A percentile compares a stretch with the other conserved stretches of the same genome.
phyloP scores from a whole-genome alignment of 2,113 vertebrate genomes.

The Dryoscopus gambensis region DNA sequence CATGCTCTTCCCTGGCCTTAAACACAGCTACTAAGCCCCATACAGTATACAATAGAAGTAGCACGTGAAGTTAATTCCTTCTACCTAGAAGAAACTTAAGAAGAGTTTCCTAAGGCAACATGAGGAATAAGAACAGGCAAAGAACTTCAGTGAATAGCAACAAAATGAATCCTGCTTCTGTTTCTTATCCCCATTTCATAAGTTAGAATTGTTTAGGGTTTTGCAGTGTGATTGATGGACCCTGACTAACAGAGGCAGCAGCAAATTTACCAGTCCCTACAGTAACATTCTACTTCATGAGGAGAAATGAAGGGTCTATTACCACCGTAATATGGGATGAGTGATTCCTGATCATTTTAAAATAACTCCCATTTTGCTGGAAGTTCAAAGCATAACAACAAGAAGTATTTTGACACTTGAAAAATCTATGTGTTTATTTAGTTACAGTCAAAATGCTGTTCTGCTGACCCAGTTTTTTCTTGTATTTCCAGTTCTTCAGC shows the following conservation, averaged over 20 bases:
- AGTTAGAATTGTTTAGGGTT: neutral
- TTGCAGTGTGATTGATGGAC: constrained; percentile 6
- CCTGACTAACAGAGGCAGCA: neutral
- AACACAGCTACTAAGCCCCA: neutral
- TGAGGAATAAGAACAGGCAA: neutral
- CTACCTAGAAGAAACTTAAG: neutral
- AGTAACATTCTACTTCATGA: neutral
- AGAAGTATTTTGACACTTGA: neutral
- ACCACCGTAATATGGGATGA: neutral
- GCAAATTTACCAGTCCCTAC: neutral
- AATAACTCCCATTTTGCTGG: neutral
- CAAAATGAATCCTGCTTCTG: neutral
- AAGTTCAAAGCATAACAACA: neutral
- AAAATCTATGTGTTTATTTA: neutral
- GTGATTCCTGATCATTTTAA: neutral
- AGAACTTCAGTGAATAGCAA: neutral
- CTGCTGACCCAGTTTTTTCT: neutral
- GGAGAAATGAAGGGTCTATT: constrained; percentile 1
- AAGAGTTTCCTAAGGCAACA: neutral
- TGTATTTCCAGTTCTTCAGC: neutral
- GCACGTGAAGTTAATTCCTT: neutral
- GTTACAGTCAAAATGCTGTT: neutral
- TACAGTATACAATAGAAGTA: neutral
- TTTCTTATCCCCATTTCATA: neutral
- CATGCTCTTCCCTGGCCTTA: neutral